These are phyloP conservation scores for Myzus persicae DNA, from an alignment of 1,140 invertebrate species.

Conservation along the genomic window DNA sequence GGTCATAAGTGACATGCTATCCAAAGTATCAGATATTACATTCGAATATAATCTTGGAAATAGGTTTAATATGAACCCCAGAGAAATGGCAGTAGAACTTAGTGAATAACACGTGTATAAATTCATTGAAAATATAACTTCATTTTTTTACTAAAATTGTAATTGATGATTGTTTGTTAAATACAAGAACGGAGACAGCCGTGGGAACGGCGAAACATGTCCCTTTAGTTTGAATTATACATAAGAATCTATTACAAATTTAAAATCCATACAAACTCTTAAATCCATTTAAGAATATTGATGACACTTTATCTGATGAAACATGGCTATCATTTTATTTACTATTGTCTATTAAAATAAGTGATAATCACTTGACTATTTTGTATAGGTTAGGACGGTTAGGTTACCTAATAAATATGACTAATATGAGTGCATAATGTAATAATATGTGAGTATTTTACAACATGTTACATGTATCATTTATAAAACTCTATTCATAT, in stretches of 20 bases:
- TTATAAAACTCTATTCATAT: background rate
- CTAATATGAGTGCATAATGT: no score
- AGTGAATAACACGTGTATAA: background rate
- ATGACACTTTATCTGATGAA: background rate
- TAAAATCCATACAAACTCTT: background rate
- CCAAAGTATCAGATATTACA: background rate
- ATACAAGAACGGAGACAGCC: no score
- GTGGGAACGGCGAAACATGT: no score
- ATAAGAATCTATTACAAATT: no score
- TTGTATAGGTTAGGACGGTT: no score
- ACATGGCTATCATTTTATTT: no score
- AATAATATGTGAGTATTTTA: background rate
- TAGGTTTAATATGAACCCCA: background rate
- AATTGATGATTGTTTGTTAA: background rate
- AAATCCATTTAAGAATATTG: background rate
- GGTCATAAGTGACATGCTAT: background rate
- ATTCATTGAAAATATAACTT: background rate
- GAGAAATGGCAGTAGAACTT: background rate
- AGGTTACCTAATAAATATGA: background rate
- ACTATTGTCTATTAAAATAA: no score
- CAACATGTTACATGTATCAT: background rate
- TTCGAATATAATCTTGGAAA: conserved; percentile 40
- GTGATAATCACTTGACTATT: no score
- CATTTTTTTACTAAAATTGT: background rate
- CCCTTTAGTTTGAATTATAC: background rate